These are phyloP conservation scores for Propsilocerus akamusi DNA, from an alignment of 1,140 invertebrate species.

Conservation along the genomic window DNA sequence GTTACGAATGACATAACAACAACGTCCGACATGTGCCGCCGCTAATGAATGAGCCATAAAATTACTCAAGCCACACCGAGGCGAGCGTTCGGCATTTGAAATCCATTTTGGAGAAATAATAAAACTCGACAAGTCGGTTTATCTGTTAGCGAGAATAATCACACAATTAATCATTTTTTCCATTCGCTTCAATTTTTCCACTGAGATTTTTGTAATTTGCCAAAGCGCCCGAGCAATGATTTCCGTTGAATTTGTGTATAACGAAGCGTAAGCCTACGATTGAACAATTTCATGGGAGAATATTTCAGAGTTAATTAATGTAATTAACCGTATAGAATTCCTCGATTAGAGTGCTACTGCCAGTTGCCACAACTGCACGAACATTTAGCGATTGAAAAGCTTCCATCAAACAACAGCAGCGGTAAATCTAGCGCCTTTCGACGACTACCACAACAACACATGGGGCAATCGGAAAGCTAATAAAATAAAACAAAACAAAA, in stretches of 20 bases:
- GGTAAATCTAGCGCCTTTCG: too few species aligned
- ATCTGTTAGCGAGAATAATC: background rate
- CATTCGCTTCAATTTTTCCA: background rate
- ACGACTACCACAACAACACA: too few species aligned
- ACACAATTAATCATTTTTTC: background rate
- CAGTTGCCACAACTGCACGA: background rate
- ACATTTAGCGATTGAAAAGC: background rate
- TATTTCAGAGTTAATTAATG: background rate
- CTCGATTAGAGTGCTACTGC: background rate
- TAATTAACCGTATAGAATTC: constrained; percentile 2
- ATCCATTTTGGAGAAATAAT: too few species aligned
- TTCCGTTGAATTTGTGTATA: background rate
- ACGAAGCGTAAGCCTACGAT: background rate
- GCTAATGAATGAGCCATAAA: too few species aligned
- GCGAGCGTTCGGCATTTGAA: too few species aligned
- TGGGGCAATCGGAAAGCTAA: background rate
- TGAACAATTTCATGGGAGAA: background rate
- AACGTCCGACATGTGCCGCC: too few species aligned
- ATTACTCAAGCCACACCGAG: background rate
- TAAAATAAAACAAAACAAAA: background rate
- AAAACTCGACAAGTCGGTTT: background rate
- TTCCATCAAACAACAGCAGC: too few species aligned
- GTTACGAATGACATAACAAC: too few species aligned
- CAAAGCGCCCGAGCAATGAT: background rate
- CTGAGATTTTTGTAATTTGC: too few species aligned